Conservation (phyloP, 2,113 vertebrate species). For the Actenoides hombroni region DNA sequence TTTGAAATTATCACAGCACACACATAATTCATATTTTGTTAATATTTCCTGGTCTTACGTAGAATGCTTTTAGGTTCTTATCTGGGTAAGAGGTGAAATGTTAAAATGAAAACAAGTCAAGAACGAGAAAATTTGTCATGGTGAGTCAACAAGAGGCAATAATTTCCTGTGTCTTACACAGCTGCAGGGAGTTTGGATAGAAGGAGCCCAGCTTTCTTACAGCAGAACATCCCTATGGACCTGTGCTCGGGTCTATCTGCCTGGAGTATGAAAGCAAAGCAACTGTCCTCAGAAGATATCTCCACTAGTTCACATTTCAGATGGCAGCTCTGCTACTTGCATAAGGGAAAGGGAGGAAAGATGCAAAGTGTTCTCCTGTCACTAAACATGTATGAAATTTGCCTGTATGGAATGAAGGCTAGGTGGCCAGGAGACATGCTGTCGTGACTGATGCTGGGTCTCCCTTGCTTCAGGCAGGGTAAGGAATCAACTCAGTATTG, state of each 20-base stretch:
- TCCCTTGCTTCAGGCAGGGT: neutral
- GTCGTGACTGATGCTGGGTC: neutral
- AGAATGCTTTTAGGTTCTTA: neutral
- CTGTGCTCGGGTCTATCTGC: neutral
- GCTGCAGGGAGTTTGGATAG: neutral
- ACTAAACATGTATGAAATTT: neutral
- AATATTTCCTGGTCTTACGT: neutral
- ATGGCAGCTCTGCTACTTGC: rapidly evolving
- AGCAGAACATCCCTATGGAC: neutral
- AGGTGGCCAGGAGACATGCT: rapidly evolving
- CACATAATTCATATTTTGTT: neutral
- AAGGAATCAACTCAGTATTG: neutral
- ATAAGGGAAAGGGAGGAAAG: neutral
- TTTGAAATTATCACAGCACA: neutral
- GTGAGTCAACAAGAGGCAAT: neutral
- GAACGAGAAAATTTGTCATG: neutral
- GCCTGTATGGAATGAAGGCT: neutral
- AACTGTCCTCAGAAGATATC: neutral
- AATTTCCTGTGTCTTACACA: neutral
- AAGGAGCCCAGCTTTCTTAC: neutral
- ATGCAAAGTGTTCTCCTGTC: neutral
- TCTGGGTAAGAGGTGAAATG: neutral
- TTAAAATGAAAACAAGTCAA: neutral
- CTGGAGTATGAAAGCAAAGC: neutral
- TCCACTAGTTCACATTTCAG: neutral